Evolutionary conservation across 2,113 vertebrate genomes (phyloP).

Genomic region (Diglossa brunneiventris): DNA sequence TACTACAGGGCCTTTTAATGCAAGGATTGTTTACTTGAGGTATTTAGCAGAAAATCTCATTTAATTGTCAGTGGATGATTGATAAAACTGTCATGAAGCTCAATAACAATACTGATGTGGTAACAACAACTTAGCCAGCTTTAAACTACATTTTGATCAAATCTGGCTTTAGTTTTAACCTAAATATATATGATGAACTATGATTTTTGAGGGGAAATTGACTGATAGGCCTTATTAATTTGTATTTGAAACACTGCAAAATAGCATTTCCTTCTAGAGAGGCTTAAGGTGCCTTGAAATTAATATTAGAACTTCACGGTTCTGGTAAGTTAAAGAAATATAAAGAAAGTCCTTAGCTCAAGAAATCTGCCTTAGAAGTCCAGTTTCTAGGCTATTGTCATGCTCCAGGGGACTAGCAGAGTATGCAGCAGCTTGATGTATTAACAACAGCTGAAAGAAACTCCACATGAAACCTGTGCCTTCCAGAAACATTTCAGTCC

Average conservation of each 20-base stretch:
- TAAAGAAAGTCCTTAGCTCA: not conserved
- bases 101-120: not conserved
- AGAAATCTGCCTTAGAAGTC: not conserved
- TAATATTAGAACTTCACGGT: fast-evolving
- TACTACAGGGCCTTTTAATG: not conserved
- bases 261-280: not conserved
- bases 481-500: not conserved
- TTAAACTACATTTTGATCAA: not conserved
- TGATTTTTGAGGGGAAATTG: not conserved
- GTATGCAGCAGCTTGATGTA: not conserved
- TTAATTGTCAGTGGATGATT: not conserved
- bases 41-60: not conserved
- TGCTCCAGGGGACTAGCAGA: not conserved
- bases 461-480: not conserved
- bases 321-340: not conserved
- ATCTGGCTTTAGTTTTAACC: not conserved
- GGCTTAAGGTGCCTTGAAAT: not conserved
- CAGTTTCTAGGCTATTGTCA: not conserved
- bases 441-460: not conserved
- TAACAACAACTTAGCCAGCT: not conserved
- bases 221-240: not conserved
- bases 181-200: not conserved
- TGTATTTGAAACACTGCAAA: not conserved
- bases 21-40: not conserved
- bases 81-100: not conserved